Evolutionary conservation across 2,888 invertebrate genomes (phyloP).

Genomic region (Nephrotoma appendiculata): DNA sequence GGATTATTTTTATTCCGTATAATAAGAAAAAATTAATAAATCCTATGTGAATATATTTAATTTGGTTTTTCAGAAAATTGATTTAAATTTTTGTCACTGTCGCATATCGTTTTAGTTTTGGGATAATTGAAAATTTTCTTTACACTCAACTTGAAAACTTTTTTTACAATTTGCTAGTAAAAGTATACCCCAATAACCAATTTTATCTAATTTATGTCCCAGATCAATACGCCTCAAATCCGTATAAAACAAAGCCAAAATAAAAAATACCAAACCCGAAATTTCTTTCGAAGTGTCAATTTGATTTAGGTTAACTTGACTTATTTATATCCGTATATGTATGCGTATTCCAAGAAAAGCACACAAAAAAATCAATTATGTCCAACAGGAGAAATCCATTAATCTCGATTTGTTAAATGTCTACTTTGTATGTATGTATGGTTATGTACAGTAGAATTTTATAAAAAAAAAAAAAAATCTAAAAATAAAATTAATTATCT

Average conservation of each 20-base stretch:
- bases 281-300: background rate
- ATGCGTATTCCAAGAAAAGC: background rate
- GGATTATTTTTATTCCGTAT: background rate
- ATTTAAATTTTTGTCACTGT: background rate
- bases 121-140: background rate
- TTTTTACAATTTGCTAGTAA: background rate
- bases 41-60: background rate
- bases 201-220: background rate
- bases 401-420: background rate
- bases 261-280: background rate
- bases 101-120: background rate
- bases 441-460: too few species aligned
- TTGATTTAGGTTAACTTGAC: background rate
- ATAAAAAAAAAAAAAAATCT: too few species aligned
- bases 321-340: background rate
- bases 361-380: background rate
- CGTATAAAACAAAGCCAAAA: background rate
- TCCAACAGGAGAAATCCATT: background rate
- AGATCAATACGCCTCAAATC: background rate
- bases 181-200: background rate
- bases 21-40: background rate
- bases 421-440: background rate
- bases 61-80: background rate
- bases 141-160: background rate
- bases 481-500: too few species aligned